Base-by-base conservation (phyloP, 2,888 invertebrate species). In the Drosophila infuscata region DNA sequence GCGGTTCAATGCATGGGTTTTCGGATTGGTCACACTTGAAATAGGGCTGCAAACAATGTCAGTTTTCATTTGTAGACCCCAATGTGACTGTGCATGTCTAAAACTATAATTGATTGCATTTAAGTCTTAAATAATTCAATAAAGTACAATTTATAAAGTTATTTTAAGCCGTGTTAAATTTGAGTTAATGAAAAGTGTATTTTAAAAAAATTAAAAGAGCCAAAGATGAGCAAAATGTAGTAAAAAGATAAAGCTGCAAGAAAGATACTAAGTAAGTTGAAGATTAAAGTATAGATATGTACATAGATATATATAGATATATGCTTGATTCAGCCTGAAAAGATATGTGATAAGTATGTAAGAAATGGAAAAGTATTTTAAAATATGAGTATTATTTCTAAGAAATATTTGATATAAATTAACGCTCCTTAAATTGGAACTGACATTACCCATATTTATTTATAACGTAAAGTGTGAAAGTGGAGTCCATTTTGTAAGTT, bases 11-110 rank as follows among this genome's bases (percentile, higher is more conserved):
- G 64, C 58, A 74, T 53, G 53, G 64, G 2, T 35, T 62, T 59
- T 62, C 59, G 61, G 38, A 36, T 46, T 46, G 59, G 62, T 78
- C 75, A 68, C 71, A 78, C 79, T 61, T 74, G 52, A 38, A 53
- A 17, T 51, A 60, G 65, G 49, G 59, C 35, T 53, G 65, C 46
- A 48, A 4, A 15, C n/a, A 41, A 46, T 8, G 15, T 0, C 25
- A 46, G 43, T n/a, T 41, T n/a, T 20, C 51, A 48, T 0, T 25
- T 20, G n/a, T 20, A 17, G 9, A 6, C n/a, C 51, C 32, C 32
- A 17, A 20, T 9, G 33, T 51, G 49, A 41, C 54, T 56, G 20
- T 11, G 54, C 53, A 29, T 36, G 11, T 25, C 35, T 4, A 57
- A 57, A 57, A 30, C 15, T 33, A 41, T 32, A 43, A 57, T 41